A percentile compares a stretch with the other conserved stretches of the same genome.
Conservation (phyloP, 2,888 invertebrate genomes). For the Drosophila hamatofila region DNA sequence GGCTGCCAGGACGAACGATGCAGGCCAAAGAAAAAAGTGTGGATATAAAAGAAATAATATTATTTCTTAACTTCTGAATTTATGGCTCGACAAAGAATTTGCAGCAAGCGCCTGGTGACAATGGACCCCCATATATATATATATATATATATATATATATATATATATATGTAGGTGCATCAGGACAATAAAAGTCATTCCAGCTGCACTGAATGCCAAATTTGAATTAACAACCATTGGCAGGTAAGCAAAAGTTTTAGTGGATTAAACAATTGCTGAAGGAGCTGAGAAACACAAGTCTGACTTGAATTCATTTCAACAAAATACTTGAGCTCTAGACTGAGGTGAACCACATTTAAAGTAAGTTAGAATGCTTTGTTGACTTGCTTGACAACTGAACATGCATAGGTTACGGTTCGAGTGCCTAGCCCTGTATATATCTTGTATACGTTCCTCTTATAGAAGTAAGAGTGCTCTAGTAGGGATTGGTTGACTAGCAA, state of each 20-base stretch:
- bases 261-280: background rate
- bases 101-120: conserved; percentile 9
- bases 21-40: conserved; percentile 4
- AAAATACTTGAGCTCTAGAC: background rate
- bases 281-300: too few relatives aligned
- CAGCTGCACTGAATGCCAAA: conserved; percentile 5
- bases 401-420: too few relatives aligned
- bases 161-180: background rate
- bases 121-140: background rate
- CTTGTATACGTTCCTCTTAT: too few relatives aligned
- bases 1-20: conserved; percentile 4
- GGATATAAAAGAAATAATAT: background rate
- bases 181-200: background rate
- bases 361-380: background rate
- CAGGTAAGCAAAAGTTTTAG: background rate
- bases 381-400: too few relatives aligned
- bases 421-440: too few relatives aligned
- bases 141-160: background rate
- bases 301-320: background rate
- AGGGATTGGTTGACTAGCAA: too few relatives aligned
- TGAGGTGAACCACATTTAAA: background rate
- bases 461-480: too few relatives aligned
- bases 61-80: conserved; percentile 9
- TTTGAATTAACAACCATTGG: conserved; percentile 3
- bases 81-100: conserved; percentile 5